phyloP scores from a whole-genome alignment of 1,140 invertebrate genomes.

The Lysiphlebus fabarum region DNA sequence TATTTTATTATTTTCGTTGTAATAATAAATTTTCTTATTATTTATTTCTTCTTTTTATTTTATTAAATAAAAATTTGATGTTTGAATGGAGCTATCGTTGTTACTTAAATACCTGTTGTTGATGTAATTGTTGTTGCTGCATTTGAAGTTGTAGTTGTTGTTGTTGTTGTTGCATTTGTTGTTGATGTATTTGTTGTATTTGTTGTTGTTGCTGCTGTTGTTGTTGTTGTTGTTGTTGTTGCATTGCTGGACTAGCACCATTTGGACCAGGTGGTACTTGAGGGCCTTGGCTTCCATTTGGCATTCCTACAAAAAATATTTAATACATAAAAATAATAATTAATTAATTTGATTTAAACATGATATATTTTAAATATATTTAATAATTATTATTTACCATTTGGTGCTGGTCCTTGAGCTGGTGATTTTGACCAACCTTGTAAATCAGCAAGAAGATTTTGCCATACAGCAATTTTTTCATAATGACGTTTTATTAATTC shows the following conservation, averaged over 20 bases:
- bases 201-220: constrained; percentile 28
- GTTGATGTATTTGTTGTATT: constrained; percentile 35
- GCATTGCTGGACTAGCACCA: constrained; percentile 26
- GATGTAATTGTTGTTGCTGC: constrained; percentile 44
- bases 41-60: too few species aligned
- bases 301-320: constrained; percentile 21
- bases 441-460: constrained; percentile 76
- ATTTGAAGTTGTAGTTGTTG: constrained; percentile 50
- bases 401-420: constrained; percentile 52
- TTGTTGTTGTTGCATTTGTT: constrained; percentile 48
- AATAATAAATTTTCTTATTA: too few species aligned
- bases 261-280: constrained; percentile 25
- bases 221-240: constrained; percentile 36
- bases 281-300: constrained; percentile 25
- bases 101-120: constrained; percentile 37
- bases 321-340: constrained; percentile 26
- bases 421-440: constrained; percentile 58
- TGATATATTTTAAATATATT: constrained; percentile 21
- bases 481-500: constrained; percentile 84
- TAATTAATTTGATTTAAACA: neutral
- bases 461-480: constrained; percentile 87
- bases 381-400: constrained; percentile 46
- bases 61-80: too few species aligned
- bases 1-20: too few species aligned
- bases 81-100: neutral